Percentiles rank a stretch among this genome's conserved stretches.
These are phyloP conservation scores for Spodoptera litura DNA, from an alignment of 1,140 invertebrate genomes.

Conservation along the genomic window DNA sequence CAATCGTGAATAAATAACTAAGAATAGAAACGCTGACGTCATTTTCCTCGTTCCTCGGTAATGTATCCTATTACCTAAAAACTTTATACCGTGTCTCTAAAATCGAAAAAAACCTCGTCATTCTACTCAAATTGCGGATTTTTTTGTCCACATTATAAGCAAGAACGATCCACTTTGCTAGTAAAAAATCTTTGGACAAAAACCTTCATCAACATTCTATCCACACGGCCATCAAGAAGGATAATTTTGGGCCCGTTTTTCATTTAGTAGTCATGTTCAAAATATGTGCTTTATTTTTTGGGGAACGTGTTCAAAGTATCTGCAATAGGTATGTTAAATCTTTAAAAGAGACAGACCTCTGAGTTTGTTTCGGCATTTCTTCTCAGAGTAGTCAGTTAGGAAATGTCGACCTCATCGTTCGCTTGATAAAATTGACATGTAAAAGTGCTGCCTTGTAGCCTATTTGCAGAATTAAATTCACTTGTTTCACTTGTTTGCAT, in stretches of 20 bases:
- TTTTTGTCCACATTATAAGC: slow-evolving; percentile 25
- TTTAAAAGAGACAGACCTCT: too few relatives aligned
- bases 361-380: too few relatives aligned
- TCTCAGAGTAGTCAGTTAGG: too few relatives aligned
- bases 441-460: too few relatives aligned
- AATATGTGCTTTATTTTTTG: slow-evolving; percentile 12
- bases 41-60: not conserved
- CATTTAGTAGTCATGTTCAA: not conserved
- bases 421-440: too few relatives aligned
- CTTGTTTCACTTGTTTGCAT: too few relatives aligned
- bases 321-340: too few relatives aligned
- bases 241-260: slow-evolving; percentile 17
- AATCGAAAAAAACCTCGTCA: slow-evolving; percentile 6
- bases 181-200: slow-evolving; percentile 9
- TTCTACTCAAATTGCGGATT: not conserved
- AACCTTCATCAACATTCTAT: slow-evolving; percentile 19
- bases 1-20: too few relatives aligned
- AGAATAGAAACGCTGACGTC: not conserved
- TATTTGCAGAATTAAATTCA: too few relatives aligned
- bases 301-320: not conserved
- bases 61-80: not conserved
- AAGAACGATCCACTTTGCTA: slow-evolving; percentile 10
- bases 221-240: slow-evolving; percentile 17
- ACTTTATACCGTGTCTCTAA: not conserved
- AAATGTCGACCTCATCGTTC: too few relatives aligned